These are phyloP conservation scores for Byasa hedistus DNA, from an alignment of 2,888 invertebrate genomes.

Conservation along the genomic window DNA sequence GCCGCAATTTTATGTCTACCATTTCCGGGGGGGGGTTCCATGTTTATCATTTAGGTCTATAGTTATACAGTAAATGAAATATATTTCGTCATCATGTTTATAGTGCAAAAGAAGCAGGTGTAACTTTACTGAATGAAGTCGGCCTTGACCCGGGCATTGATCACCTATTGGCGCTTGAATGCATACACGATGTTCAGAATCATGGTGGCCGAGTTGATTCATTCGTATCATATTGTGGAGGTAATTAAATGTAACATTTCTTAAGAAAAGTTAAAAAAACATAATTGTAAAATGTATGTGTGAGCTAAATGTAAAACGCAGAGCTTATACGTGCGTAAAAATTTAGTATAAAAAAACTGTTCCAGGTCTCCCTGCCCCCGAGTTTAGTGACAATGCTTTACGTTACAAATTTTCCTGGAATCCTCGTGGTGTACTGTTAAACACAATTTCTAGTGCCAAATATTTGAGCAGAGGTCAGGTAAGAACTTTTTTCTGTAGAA, in stretches of 20 bases:
- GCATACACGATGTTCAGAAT: conserved; percentile 94
- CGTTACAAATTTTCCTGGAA: conserved; percentile 98
- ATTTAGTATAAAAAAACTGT: conserved; percentile 5
- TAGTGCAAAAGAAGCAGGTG: conserved; percentile 91
- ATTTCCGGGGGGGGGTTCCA: too few species aligned
- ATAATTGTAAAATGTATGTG: too few species aligned
- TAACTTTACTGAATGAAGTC: conserved; percentile 97
- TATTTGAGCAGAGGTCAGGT: conserved; percentile 91
- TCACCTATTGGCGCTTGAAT: conserved; percentile 97
- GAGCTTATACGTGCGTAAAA: not conserved
- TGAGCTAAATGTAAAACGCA: too few species aligned
- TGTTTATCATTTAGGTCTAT: too few species aligned
- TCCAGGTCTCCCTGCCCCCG: conserved; percentile 95
- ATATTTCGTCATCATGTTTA: not conserved
- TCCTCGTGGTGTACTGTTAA: conserved; percentile 94
- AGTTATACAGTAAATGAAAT: not conserved
- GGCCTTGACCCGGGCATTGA: conserved; percentile 99
- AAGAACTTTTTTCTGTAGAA: conserved; percentile 29
- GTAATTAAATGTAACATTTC: conserved; percentile 34
- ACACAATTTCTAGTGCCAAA: conserved; percentile 93
- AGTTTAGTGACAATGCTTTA: conserved; percentile 93
- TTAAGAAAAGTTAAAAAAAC: not conserved
- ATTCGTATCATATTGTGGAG: conserved; percentile 98
- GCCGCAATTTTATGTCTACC: too few species aligned
- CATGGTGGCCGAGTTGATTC: conserved; percentile 96